A percentile compares a stretch with the other conserved stretches of the same genome.
Conservation (phyloP, 2,888 invertebrate species). For the Heteromurus nitidus region DNA sequence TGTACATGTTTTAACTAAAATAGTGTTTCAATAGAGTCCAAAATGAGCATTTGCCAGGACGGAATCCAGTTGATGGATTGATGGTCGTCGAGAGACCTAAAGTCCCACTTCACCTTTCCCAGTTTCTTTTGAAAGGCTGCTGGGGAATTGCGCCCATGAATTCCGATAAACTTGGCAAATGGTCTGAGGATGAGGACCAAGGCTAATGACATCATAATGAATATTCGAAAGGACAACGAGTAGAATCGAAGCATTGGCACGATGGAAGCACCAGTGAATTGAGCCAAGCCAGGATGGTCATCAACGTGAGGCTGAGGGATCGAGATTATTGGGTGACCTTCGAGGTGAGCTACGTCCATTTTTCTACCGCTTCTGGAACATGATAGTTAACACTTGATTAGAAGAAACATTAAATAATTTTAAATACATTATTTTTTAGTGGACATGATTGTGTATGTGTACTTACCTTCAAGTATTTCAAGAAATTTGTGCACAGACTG, state of each 20-base stretch:
- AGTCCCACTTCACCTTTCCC: slow-evolving; percentile 65
- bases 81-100: slow-evolving; percentile 33
- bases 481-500: slow-evolving; percentile 11
- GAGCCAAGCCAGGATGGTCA: slow-evolving; percentile 72
- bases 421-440: too few species aligned
- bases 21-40: slow-evolving; percentile 33
- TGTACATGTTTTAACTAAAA: slow-evolving; percentile 24
- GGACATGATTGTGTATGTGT: background rate
- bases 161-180: slow-evolving; percentile 56
- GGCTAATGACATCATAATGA: slow-evolving; percentile 66
- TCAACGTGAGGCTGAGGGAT: slow-evolving; percentile 68
- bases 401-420: slow-evolving; percentile 11
- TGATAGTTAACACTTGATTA: background rate
- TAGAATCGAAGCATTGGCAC: slow-evolving; percentile 72
- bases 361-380: slow-evolving; percentile 43
- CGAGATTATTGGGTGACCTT: slow-evolving; percentile 69
- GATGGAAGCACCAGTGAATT: slow-evolving; percentile 69
- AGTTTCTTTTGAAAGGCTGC: slow-evolving; percentile 65
- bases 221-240: slow-evolving; percentile 69
- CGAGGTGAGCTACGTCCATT: slow-evolving; percentile 64
- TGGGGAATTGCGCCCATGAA: slow-evolving; percentile 69
- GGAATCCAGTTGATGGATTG: background rate
- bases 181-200: slow-evolving; percentile 69
- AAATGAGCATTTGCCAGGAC: slow-evolving; percentile 7
- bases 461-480: slow-evolving; percentile 40